Evolutionary conservation across 2,888 invertebrate genomes (phyloP).

Genomic region (Microctonus hyperodae): DNA sequence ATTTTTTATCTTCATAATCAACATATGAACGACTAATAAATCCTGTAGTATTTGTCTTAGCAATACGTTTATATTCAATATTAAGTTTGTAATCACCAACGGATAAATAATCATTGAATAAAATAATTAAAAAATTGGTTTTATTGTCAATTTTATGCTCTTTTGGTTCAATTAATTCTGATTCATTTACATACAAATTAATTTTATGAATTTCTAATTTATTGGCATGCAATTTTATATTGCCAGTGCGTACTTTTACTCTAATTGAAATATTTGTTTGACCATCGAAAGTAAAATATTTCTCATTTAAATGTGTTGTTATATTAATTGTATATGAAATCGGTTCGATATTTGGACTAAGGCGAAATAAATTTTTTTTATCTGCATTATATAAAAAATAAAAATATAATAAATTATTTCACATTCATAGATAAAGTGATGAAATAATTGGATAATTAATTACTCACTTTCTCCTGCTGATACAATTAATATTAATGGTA

Average conservation of each 20-base stretch:
- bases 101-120: background rate
- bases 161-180: background rate
- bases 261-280: background rate
- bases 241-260: background rate
- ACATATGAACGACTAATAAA: background rate
- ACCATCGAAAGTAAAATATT: background rate
- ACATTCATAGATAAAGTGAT: background rate
- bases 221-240: background rate
- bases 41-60: background rate
- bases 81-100: background rate
- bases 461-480: background rate
- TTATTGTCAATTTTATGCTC: background rate
- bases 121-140: background rate
- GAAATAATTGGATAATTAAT: background rate
- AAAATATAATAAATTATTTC: background rate
- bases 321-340: background rate
- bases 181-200: background rate
- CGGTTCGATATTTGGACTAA: background rate
- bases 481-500: background rate
- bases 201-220: background rate
- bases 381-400: background rate
- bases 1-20: background rate
- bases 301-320: background rate
- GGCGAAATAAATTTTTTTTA: constrained; percentile 39
- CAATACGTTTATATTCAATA: background rate